Percentiles rank a stretch among this genome's conserved stretches.
phyloP scores from a whole-genome alignment of 1,140 invertebrate genomes.

The Papilio machaon region DNA sequence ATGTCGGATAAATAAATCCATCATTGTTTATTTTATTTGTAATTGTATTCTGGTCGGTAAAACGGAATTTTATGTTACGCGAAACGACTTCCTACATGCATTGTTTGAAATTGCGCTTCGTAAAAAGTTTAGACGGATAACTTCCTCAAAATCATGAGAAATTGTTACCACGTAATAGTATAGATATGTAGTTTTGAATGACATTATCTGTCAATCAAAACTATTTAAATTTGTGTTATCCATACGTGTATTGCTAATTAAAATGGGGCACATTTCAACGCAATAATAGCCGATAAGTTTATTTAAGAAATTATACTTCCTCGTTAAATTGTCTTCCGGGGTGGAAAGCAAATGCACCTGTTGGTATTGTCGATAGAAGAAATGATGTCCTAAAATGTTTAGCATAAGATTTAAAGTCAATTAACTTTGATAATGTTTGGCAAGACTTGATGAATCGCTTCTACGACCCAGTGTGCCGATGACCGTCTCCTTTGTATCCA shows the following conservation, averaged over 20 bases:
- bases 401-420: constrained; percentile 34
- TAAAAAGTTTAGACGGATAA: not conserved
- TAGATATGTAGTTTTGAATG: not conserved
- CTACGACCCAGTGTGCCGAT: constrained; percentile 43
- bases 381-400: not conserved
- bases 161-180: not conserved
- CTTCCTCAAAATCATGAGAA: not conserved
- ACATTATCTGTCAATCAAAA: not conserved
- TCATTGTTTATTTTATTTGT: constrained; percentile 17
- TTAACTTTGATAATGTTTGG: constrained; percentile 15
- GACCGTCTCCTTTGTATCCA: constrained; percentile 43
- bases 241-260: not conserved
- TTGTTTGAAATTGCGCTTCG: not conserved
- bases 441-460: constrained; percentile 44
- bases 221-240: not conserved
- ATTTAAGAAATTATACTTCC: constrained; percentile 47
- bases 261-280: not conserved
- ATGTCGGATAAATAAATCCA: constrained; percentile 25
- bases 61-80: not conserved
- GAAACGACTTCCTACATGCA: not conserved
- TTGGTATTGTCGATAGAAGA: not conserved
- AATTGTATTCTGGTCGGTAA: not conserved
- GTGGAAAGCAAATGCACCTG: constrained; percentile 40
- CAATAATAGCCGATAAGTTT: constrained; percentile 38
- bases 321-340: constrained; percentile 43